phyloP scores from a whole-genome alignment of 2,888 invertebrate genomes.

The Aleiodes alternator region DNA sequence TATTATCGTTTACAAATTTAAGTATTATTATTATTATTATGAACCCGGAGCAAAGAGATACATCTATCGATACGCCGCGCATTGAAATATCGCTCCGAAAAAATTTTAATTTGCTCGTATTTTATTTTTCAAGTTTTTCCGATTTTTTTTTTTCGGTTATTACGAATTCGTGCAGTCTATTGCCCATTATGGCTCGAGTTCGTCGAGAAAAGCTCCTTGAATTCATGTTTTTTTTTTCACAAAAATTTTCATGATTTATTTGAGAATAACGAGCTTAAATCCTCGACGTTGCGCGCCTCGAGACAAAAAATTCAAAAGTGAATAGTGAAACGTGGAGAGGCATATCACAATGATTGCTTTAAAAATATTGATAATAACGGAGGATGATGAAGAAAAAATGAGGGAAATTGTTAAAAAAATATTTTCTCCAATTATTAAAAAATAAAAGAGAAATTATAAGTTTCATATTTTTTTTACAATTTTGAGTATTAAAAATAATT shows the following conservation, averaged over 20 bases:
- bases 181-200: constrained; percentile 31
- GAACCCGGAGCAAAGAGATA: constrained; percentile 38
- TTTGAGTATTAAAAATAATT: not conserved
- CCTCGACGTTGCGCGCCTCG: constrained; percentile 50
- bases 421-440: not conserved
- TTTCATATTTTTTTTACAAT: too few relatives aligned
- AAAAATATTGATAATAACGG: constrained; percentile 25
- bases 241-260: not conserved
- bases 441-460: too few relatives aligned
- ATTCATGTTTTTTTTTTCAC: not conserved
- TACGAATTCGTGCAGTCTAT: constrained; percentile 40
- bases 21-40: constrained; percentile 36
- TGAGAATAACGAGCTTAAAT: constrained; percentile 45
- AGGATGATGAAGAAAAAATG: not conserved
- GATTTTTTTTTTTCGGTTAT: constrained; percentile 30
- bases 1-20: constrained; percentile 35
- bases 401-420: not conserved
- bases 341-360: constrained; percentile 58
- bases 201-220: constrained; percentile 38
- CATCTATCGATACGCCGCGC: not conserved
- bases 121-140: constrained; percentile 16
- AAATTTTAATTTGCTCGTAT: constrained; percentile 15
- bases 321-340: constrained; percentile 62
- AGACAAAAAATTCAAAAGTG: constrained; percentile 47
- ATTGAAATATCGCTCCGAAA: constrained; percentile 26